Percentiles rank a stretch among this genome's conserved stretches.
Evolutionary conservation across 2,797 vertebrate genomes (phyloP).

Genomic region (Sebastes flavidus): DNA sequence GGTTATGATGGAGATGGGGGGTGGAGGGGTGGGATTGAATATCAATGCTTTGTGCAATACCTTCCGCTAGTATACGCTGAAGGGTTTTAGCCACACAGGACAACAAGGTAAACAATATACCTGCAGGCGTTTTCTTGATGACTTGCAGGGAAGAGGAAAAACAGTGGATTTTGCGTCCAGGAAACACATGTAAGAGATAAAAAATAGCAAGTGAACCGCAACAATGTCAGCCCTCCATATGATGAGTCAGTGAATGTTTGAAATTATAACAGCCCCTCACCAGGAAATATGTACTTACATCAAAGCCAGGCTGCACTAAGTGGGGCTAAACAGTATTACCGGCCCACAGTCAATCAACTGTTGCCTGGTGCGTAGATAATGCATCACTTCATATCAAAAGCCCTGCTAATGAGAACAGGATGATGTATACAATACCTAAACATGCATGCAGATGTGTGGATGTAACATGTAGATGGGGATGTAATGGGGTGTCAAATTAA

Average conservation of each 20-base stretch:
- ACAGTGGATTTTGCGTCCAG: constrained; percentile 62
- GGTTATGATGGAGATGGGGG: constrained; percentile 68
- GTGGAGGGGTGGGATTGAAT: constrained; percentile 55
- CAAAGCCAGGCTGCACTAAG: constrained; percentile 73
- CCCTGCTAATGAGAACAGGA: constrained; percentile 79
- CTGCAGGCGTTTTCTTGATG: constrained; percentile 64
- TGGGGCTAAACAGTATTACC: constrained; percentile 76
- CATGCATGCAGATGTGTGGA: constrained; percentile 66
- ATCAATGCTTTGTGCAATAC: constrained; percentile 60
- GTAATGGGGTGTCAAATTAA: constrained; percentile 73
- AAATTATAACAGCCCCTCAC: constrained; percentile 76
- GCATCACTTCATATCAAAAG: constrained; percentile 83
- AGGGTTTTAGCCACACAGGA: constrained; percentile 37
- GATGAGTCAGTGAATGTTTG: constrained; percentile 78
- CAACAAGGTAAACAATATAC: constrained; percentile 60
- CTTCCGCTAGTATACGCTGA: constrained; percentile 37
- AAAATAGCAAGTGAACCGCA: constrained; percentile 70
- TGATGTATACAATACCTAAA: constrained; percentile 70
- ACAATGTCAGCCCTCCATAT: constrained; percentile 70
- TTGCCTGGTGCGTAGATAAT: constrained; percentile 72
- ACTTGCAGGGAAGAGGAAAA: constrained; percentile 56
- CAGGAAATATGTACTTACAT: constrained; percentile 83
- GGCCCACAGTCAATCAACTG: constrained; percentile 76
- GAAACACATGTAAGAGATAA: constrained; percentile 74
- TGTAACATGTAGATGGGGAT: constrained; percentile 65